These are phyloP conservation scores for Acanthornis magna DNA, from an alignment of 2,797 vertebrate genomes.

Conservation along the genomic window DNA sequence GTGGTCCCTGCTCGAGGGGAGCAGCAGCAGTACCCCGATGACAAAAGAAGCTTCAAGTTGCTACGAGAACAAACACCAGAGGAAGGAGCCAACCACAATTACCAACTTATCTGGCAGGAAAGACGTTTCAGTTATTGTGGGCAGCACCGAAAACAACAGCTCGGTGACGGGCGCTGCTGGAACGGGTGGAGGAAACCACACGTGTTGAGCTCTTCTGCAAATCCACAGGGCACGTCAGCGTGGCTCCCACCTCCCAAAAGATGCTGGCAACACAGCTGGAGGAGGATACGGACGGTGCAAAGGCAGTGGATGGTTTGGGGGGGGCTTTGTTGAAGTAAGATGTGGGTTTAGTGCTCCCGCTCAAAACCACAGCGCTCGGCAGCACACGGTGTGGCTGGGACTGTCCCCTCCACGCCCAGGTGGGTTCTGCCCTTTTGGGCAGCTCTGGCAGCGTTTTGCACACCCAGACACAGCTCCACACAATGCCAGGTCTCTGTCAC, in stretches of 20 bases:
- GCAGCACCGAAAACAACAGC: background rate
- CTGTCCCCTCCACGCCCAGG: background rate
- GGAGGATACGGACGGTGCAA: background rate
- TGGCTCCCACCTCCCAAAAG: background rate
- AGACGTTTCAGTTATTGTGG: slow-evolving; percentile 62
- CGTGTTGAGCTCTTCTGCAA: background rate
- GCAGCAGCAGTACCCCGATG: background rate
- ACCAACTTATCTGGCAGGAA: background rate
- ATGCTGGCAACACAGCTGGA: background rate
- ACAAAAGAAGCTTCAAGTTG: background rate
- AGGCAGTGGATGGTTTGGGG: background rate
- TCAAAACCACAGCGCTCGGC: rapidly evolving
- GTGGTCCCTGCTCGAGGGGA: background rate
- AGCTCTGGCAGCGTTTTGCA: background rate
- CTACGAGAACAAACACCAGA: background rate
- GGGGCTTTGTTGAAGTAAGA: background rate
- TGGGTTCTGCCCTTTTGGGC: background rate
- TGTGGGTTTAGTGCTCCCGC: background rate
- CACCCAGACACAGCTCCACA: background rate
- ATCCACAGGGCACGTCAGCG: background rate
- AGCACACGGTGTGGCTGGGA: rapidly evolving
- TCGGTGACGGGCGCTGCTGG: background rate
- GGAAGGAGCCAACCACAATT: slow-evolving; percentile 32
- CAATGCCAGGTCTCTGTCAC: rapidly evolving
- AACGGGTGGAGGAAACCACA: background rate